Conservation (phyloP, 1,140 invertebrate species). For the Gonatopus flavifemur region DNA sequence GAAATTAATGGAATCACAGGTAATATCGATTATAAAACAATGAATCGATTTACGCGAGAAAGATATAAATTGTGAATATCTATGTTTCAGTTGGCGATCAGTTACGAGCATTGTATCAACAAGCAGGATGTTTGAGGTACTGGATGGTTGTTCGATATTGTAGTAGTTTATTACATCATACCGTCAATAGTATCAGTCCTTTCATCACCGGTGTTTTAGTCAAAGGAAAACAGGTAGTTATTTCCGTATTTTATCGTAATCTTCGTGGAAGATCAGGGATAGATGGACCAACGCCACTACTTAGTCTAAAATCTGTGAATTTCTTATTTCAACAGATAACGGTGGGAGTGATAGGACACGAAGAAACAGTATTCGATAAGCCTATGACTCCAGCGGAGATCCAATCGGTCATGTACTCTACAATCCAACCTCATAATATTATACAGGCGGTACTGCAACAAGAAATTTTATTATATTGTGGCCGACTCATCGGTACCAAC, state of each 20-base stretch:
- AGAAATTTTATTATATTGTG: constrained; percentile 92
- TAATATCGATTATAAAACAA: constrained; percentile 23
- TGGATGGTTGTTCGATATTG: constrained; percentile 95
- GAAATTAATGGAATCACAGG: constrained; percentile 65
- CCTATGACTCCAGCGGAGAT: constrained; percentile 95
- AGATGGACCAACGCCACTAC: too few relatives aligned
- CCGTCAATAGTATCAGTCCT: constrained; percentile 96
- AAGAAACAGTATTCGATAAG: constrained; percentile 95
- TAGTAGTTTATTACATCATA: constrained; percentile 87
- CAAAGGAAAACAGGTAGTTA: constrained; percentile 92
- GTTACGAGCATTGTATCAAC: constrained; percentile 79
- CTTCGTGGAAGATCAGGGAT: constrained; percentile 7
- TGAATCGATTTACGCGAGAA: not conserved
- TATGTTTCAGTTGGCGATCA: constrained; percentile 68
- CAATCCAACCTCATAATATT: constrained; percentile 84
- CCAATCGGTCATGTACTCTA: constrained; percentile 81
- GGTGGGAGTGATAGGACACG: constrained; percentile 90
- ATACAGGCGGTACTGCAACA: constrained; percentile 97
- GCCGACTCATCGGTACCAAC: constrained; percentile 87
- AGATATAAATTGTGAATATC: constrained; percentile 5
- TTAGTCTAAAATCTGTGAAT: too few relatives aligned
- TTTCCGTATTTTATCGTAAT: constrained; percentile 6
- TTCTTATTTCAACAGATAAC: too few relatives aligned
- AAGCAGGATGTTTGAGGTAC: constrained; percentile 83
- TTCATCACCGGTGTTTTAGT: constrained; percentile 96